Base-by-base conservation (phyloP, 2,797 vertebrate genomes). In the Halcyon badia region DNA sequence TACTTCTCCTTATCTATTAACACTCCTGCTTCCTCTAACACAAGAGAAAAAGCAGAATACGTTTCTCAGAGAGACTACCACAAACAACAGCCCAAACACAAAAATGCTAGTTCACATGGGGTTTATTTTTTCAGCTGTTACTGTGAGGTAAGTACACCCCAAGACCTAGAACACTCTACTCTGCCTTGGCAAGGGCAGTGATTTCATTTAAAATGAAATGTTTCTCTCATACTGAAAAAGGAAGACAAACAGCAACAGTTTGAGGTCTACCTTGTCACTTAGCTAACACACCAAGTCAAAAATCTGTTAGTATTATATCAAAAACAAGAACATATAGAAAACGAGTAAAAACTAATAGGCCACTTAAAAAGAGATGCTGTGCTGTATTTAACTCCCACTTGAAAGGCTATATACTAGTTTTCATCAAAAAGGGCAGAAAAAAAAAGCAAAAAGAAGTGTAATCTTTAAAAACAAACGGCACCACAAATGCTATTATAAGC, bases 361-460 rank as follows among this genome's bases (percentile, higher is more conserved):
- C 18, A 17, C 22, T 62, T 54, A n/a, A 83, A 73, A 4, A 77
- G 6, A 65, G 35, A 89, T 37, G 37, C 37, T 37, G 37, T 37
- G 2, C 9, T 6, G 7, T 46, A 65, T 81, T 79, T 42, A 66
- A 60, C 33, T 58, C 21, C 16, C 5, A 31, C n/a, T 6, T 65
- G 41, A 89, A 82, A 1, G 2, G 4, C 37, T 61, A 24, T 4
- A 1, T 3, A 30, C 26, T 60, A 22, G 4, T 14, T 61, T 78
- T 26, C 54, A 86, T 1, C 11, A 69, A 37, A n/a, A 65, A 42
- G 9, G 51, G 51, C 51, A 72, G 4, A 4, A 76, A 87, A 52
- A 64, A 57, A 39, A 0, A 25, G 25, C 18, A 65, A 28, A 15
- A 35, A 57, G 2, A 57, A 1, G 2, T 0, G 4, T 13, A 3